Evolutionary conservation across 2,888 invertebrate species (phyloP).

Genomic region (Venusia cambrica): DNA sequence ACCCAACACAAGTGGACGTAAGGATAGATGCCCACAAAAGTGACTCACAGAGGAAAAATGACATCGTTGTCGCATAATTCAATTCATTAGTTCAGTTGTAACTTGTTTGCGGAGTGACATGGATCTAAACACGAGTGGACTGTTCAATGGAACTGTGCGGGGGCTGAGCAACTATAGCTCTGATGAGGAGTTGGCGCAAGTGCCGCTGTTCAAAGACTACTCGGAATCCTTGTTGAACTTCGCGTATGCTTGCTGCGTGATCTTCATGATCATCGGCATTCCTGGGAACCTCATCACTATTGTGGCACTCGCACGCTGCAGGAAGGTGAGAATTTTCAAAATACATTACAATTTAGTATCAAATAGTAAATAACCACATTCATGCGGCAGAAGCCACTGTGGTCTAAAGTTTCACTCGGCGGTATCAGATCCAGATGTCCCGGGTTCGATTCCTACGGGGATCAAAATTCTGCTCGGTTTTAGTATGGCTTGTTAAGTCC

Average conservation of each 20-base stretch:
- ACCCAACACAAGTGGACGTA: conserved; percentile 50
- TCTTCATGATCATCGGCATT: conserved; percentile 88
- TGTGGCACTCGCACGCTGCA: conserved; percentile 86
- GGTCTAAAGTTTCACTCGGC: no score
- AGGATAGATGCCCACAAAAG: conserved; percentile 39
- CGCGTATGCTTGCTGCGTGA: conserved; percentile 85
- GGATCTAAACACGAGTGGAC: conserved; percentile 34
- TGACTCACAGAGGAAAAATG: conserved; percentile 66
- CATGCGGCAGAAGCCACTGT: no score
- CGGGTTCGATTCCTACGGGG: no score
- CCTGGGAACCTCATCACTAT: conserved; percentile 91
- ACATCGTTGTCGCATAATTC: conserved; percentile 43
- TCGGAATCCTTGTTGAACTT: conserved; percentile 84
- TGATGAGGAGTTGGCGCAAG: conserved; percentile 50
- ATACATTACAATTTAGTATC: no score
- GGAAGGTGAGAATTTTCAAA: conserved; percentile 83
- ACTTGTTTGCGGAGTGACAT: conserved; percentile 42
- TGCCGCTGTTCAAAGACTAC: conserved; percentile 84
- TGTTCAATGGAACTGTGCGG: conserved; percentile 22
- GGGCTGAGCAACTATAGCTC: conserved; percentile 44
- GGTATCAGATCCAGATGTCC: no score
- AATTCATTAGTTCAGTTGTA: conserved; percentile 52
- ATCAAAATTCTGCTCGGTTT: no score
- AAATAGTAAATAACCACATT: no score
- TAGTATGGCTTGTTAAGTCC: no score